Conservation (phyloP, 2,113 vertebrate species). For the Delphinapterus leucas region DNA sequence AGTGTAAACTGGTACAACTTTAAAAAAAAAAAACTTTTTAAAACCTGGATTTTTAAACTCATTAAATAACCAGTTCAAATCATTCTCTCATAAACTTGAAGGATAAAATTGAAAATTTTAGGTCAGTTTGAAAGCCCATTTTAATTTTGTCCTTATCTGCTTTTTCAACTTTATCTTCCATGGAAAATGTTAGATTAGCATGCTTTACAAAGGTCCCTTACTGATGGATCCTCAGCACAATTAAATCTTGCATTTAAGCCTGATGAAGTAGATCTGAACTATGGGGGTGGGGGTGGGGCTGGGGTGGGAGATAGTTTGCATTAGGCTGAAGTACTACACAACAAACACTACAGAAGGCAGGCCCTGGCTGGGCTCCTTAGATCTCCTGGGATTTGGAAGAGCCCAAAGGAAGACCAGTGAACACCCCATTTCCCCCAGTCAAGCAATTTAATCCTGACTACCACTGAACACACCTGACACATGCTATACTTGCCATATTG, state of each 20-base stretch:
- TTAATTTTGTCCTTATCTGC: conserved; percentile 27
- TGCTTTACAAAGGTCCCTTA: background rate
- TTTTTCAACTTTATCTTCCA: background rate
- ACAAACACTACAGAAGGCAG: background rate
- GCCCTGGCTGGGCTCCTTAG: background rate
- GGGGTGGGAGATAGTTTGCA: too few species aligned
- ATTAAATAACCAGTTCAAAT: background rate
- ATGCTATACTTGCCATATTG: background rate
- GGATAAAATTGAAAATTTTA: conserved; percentile 4
- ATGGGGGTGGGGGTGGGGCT: background rate
- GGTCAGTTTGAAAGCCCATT: background rate
- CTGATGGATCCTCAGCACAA: background rate
- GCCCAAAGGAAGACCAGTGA: background rate
- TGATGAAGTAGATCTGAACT: background rate
- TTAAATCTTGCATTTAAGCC: background rate
- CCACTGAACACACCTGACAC: background rate
- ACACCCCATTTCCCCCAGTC: fast-evolving
- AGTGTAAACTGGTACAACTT: background rate
- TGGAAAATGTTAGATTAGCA: background rate
- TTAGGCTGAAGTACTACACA: background rate
- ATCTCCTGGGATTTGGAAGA: background rate
- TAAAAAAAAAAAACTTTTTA: background rate
- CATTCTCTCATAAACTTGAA: background rate
- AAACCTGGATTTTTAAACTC: background rate
- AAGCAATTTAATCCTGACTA: background rate